Evolutionary conservation across 2,113 vertebrate species (phyloP).

Genomic region (Festucalex cinctus): DNA sequence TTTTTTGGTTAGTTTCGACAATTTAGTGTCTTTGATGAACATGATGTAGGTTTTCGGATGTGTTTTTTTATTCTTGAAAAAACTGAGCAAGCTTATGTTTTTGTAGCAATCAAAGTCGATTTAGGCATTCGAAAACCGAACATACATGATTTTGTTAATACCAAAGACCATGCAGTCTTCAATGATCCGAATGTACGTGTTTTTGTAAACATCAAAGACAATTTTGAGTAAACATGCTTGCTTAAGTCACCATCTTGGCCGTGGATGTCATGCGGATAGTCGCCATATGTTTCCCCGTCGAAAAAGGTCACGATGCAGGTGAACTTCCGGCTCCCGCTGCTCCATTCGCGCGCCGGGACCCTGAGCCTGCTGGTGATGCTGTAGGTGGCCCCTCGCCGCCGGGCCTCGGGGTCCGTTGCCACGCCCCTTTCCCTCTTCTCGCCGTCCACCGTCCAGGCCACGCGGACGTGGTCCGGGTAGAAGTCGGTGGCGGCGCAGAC

Average conservation of each 20-base stretch:
- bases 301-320: constrained; percentile 72
- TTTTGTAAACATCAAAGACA: not conserved
- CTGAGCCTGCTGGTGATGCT: constrained; percentile 80
- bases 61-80: no score
- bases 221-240: not conserved
- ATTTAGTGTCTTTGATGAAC: no score
- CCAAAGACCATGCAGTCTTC: no score
- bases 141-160: no score
- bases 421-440: constrained; percentile 1
- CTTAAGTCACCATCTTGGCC: not conserved
- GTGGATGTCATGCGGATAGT: rapidly evolving
- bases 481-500: constrained; percentile 81
- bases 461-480: constrained; percentile 81
- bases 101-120: no score
- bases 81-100: no score
- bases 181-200: no score
- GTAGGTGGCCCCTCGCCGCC: constrained; percentile 3
- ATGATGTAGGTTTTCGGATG: no score
- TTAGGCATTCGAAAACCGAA: no score
- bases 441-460: constrained; percentile 71
- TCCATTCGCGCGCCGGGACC: constrained; percentile 64
- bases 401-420: constrained; percentile 66
- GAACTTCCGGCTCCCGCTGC: constrained; percentile 49
- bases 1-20: no score
- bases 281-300: rapidly evolving